phyloP scores from a whole-genome alignment of 2,888 invertebrate genomes.

The Ligdia adustata region DNA sequence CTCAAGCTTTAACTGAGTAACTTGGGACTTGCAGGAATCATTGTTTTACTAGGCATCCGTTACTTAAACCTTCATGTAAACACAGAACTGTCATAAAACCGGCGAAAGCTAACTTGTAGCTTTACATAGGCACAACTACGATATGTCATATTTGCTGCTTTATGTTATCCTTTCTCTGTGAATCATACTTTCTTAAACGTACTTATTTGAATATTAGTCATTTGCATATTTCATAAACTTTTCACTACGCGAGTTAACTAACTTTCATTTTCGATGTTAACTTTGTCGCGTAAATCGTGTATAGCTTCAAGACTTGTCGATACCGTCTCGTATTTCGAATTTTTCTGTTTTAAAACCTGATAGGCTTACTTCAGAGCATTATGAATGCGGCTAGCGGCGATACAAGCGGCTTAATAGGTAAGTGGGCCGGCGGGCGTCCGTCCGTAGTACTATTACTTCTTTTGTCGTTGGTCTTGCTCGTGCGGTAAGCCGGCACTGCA shows the following conservation, averaged over 20 bases:
- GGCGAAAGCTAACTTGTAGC: slow-evolving; percentile 39
- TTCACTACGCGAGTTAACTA: neutral
- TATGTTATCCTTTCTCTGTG: slow-evolving; percentile 47
- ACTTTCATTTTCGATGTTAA: slow-evolving; percentile 21
- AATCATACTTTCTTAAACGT: slow-evolving; percentile 39
- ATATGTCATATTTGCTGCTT: slow-evolving; percentile 44
- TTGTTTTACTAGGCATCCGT: slow-evolving; percentile 45
- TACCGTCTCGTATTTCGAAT: neutral
- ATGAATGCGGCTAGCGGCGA: slow-evolving; percentile 30
- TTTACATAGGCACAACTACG: slow-evolving; percentile 43
- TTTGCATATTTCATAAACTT: slow-evolving; percentile 20
- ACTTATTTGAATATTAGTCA: slow-evolving; percentile 13
- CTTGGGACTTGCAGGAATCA: slow-evolving; percentile 49
- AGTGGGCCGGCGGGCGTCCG: slow-evolving; percentile 40
- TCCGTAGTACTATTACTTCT: too few species aligned
- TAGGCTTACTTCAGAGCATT: neutral
- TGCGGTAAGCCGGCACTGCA: slow-evolving; percentile 44
- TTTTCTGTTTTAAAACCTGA: neutral
- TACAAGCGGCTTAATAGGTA: slow-evolving; percentile 45
- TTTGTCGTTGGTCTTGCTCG: slow-evolving; percentile 29
- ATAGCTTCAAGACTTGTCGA: neutral
- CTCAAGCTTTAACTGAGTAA: slow-evolving; percentile 55
- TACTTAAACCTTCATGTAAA: slow-evolving; percentile 20
- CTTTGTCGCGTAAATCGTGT: neutral
- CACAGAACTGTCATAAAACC: slow-evolving; percentile 21